Conservation (phyloP, 2,888 invertebrate species). For the Latheticus oryzae region DNA sequence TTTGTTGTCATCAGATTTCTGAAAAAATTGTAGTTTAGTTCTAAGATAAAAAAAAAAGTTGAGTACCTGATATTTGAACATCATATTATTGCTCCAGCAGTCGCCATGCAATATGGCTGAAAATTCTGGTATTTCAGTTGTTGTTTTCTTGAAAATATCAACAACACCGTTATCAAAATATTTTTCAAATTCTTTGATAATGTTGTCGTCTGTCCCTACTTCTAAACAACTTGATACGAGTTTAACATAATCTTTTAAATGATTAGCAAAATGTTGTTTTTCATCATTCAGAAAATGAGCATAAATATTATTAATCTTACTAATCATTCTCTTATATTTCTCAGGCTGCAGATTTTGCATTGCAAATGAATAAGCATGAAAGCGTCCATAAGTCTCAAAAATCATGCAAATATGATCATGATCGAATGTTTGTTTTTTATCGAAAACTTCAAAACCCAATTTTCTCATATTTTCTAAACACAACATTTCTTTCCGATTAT, state of each 20-base stretch:
- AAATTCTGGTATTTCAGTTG: neutral
- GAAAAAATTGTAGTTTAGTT: constrained; percentile 36
- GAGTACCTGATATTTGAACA: constrained; percentile 44
- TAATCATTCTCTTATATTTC: constrained; percentile 24
- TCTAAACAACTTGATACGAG: constrained; percentile 3
- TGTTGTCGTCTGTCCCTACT: constrained; percentile 15
- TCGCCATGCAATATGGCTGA: constrained; percentile 43
- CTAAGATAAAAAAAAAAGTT: neutral
- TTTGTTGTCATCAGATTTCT: constrained; percentile 43
- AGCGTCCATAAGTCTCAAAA: constrained; percentile 47
- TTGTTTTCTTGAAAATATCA: constrained; percentile 13
- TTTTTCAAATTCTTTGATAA: constrained; percentile 30
- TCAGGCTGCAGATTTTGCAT: constrained; percentile 42
- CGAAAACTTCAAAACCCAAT: constrained; percentile 50
- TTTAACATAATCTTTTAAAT: constrained; percentile 2
- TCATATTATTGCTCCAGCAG: constrained; percentile 45
- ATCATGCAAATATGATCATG: constrained; percentile 50
- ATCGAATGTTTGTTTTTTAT: constrained; percentile 50
- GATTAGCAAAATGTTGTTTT: constrained; percentile 5
- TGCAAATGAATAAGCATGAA: constrained; percentile 51
- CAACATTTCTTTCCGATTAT: constrained; percentile 49
- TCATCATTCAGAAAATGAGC: constrained; percentile 9
- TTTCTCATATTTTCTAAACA: constrained; percentile 52
- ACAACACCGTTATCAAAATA: constrained; percentile 29
- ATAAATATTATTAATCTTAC: constrained; percentile 8